Percentiles rank a stretch among this genome's conserved stretches.
These are phyloP conservation scores for Orchestia grillus DNA, from an alignment of 1,140 invertebrate species.

Conservation along the genomic window DNA sequence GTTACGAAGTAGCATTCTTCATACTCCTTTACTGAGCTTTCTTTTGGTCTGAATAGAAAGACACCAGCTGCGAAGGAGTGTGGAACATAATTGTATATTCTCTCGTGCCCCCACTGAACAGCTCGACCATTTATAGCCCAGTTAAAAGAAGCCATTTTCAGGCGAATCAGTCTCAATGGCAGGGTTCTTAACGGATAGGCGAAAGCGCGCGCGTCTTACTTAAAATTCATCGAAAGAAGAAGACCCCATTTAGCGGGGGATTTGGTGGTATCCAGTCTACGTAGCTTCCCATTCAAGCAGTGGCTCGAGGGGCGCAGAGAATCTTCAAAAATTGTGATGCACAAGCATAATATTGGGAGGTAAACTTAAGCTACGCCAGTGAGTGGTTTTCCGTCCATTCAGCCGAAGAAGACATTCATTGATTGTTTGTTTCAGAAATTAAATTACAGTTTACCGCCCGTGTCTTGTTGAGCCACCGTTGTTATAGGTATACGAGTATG, in stretches of 20 bases:
- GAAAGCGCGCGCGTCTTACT: not conserved
- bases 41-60: not conserved
- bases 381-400: not conserved
- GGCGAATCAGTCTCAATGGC: constrained; percentile 11
- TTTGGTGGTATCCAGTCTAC: constrained; percentile 13
- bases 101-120: not conserved
- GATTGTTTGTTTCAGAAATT: too few species aligned
- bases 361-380: not conserved
- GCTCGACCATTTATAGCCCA: not conserved
- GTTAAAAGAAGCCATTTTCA: constrained; percentile 41
- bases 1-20: too few species aligned
- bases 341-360: not conserved
- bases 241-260: constrained; percentile 47
- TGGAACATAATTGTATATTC: not conserved
- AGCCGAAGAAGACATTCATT: not conserved
- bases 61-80: not conserved
- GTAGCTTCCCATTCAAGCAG: not conserved
- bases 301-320: not conserved
- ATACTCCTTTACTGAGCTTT: too few species aligned
- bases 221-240: constrained; percentile 56
- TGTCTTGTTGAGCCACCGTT: too few species aligned
- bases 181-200: constrained; percentile 41
- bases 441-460: too few species aligned
- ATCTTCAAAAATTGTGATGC: not conserved
- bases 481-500: too few species aligned